Evolutionary conservation across 2,113 vertebrate species (phyloP).

Genomic region (Colistium nudipinnis): DNA sequence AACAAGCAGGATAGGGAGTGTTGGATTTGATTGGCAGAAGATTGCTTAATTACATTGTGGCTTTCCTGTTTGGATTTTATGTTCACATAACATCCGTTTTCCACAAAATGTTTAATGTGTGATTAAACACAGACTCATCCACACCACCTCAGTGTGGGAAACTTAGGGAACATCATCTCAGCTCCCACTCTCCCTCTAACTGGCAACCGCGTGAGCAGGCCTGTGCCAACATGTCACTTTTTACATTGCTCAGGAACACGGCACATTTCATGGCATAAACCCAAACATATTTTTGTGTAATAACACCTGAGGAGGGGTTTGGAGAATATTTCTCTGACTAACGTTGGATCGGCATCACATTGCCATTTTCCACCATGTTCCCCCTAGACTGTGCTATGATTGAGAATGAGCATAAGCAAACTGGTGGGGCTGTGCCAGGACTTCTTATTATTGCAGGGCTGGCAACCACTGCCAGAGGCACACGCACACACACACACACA

Average conservation of each 20-base stretch:
- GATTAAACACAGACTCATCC: conserved; percentile 17
- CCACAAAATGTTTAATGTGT: not conserved
- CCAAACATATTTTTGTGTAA: conserved; percentile 38
- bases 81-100: not conserved
- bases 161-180: conserved; percentile 47
- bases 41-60: not conserved
- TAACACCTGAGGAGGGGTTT: conserved; percentile 17
- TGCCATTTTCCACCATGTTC: conserved; percentile 44
- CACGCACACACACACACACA: conserved; percentile 29
- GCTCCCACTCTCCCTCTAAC: conserved; percentile 45
- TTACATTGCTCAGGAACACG: not conserved
- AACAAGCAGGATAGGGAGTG: no score
- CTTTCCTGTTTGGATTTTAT: not conserved
- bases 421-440: conserved; percentile 54
- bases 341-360: conserved; percentile 45
- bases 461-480: conserved; percentile 41
- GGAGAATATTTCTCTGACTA: conserved; percentile 14
- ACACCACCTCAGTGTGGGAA: conserved; percentile 21
- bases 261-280: conserved; percentile 51
- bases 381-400: conserved; percentile 49
- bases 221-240: conserved; percentile 38
- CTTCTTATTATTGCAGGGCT: conserved; percentile 61
- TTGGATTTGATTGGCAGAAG: no score
- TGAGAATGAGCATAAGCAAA: conserved; percentile 60
- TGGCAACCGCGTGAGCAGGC: conserved; percentile 43